These are phyloP conservation scores for Parnassius apollo DNA, from an alignment of 2,888 invertebrate species.

Conservation along the genomic window DNA sequence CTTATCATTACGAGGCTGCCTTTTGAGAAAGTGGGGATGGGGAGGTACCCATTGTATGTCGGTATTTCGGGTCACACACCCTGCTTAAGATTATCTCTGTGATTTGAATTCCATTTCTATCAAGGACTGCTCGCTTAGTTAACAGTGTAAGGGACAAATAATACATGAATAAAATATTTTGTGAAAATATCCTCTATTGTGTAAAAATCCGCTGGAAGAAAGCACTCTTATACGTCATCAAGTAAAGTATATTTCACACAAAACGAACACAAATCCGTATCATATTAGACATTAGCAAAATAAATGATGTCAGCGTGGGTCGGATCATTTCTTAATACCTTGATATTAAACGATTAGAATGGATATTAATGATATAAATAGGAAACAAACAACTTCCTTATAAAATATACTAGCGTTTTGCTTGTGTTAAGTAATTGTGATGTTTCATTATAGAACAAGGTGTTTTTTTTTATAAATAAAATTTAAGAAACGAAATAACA, in stretches of 20 bases:
- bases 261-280: conserved; percentile 23
- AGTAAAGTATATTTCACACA: conserved; percentile 13
- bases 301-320: conserved; percentile 24
- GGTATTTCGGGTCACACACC: no score
- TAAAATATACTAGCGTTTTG: conserved; percentile 16
- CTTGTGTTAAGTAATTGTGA: background rate
- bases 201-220: background rate
- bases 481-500: no score
- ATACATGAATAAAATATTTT: no score
- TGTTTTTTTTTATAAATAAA: no score
- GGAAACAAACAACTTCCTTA: conserved; percentile 21
- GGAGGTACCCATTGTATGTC: no score
- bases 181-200: no score
- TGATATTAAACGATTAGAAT: conserved; percentile 13
- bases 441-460: background rate
- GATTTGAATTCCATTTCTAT: no score
- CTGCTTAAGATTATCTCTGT: no score
- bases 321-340: conserved; percentile 22
- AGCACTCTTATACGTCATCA: conserved; percentile 11
- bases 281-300: conserved; percentile 27
- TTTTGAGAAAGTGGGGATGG: no score
- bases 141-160: no score
- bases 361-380: conserved; percentile 21
- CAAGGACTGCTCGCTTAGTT: no score
- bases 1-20: no score